Evolutionary conservation across 2,888 invertebrate genomes (phyloP).

Genomic region (Morpho deidamia): DNA sequence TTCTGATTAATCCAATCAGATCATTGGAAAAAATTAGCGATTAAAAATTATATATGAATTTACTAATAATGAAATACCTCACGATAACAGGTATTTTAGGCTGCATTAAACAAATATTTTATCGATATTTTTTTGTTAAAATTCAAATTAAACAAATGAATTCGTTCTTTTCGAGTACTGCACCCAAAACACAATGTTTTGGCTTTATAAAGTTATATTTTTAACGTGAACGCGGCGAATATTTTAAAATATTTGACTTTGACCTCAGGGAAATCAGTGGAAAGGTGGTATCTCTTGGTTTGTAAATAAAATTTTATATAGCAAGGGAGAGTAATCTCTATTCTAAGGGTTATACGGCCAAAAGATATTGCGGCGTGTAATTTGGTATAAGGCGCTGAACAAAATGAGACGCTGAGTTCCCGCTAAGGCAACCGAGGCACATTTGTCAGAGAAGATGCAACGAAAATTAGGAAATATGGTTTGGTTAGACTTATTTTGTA

Average conservation of each 20-base stretch:
- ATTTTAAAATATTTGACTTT: constrained; percentile 58
- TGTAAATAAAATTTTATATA: constrained; percentile 30
- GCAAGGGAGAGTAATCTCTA: constrained; percentile 45
- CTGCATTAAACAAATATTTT: background rate
- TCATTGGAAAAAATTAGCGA: constrained; percentile 3
- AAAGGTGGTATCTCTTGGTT: constrained; percentile 43
- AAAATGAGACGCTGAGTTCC: constrained; percentile 40
- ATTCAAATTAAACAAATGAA: background rate
- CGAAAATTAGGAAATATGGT: constrained; percentile 16
- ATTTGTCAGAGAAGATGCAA: constrained; percentile 29
- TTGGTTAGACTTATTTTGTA: background rate
- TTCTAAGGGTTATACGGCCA: constrained; percentile 30
- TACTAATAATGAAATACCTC: too few relatives aligned
- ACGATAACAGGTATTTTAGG: background rate
- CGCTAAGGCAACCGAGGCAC: constrained; percentile 28
- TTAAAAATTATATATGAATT: background rate
- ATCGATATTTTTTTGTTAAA: background rate
- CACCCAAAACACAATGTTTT: constrained; percentile 9
- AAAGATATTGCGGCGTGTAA: constrained; percentile 13
- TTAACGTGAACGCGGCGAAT: constrained; percentile 39
- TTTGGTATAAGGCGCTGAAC: constrained; percentile 23
- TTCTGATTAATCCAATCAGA: constrained; percentile 1
- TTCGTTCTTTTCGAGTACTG: background rate
- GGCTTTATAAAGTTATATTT: constrained; percentile 20
- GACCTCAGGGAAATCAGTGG: constrained; percentile 71